Percentiles rank a stretch among this genome's conserved stretches.
phyloP scores from a whole-genome alignment of 2,888 invertebrate species.

The Ichneumoninae sp. region DNA sequence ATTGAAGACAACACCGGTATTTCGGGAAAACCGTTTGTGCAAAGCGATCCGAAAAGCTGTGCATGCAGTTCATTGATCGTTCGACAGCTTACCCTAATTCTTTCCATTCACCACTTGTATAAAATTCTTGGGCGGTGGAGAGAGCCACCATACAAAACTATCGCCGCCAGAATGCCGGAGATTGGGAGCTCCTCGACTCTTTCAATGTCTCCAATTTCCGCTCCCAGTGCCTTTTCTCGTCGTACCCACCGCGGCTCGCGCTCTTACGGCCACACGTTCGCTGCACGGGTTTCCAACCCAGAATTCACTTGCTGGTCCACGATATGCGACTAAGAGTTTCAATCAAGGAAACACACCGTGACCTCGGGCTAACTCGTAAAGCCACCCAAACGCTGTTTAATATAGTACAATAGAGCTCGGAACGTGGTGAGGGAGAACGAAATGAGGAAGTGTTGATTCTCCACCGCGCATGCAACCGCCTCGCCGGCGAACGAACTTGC shows the following conservation, averaged over 20 bases:
- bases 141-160: background rate
- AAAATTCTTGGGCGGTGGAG: background rate
- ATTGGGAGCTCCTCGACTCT: constrained; percentile 28
- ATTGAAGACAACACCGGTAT: background rate
- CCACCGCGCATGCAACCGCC: background rate
- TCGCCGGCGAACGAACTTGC: background rate
- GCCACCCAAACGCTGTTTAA: constrained; percentile 32
- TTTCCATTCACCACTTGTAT: background rate
- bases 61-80: constrained; percentile 1
- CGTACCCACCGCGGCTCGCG: constrained; percentile 67
- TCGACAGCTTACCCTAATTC: background rate
- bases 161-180: constrained; percentile 1
- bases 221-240: constrained; percentile 29
- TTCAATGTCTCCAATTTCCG: constrained; percentile 45
- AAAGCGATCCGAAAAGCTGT: background rate
- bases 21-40: background rate
- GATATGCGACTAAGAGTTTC: constrained; percentile 70
- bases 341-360: constrained; percentile 75
- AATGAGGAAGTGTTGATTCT: constrained; percentile 19
- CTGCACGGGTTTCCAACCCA: background rate
- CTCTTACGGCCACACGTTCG: constrained; percentile 67
- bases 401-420: background rate
- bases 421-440: constrained; percentile 20
- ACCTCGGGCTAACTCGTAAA: constrained; percentile 67
- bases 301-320: constrained; percentile 4